Evolutionary conservation across 2,888 invertebrate species (phyloP), one percentile per base, ranked within the genome.

Genomic region (Magallana nippona): DNA sequence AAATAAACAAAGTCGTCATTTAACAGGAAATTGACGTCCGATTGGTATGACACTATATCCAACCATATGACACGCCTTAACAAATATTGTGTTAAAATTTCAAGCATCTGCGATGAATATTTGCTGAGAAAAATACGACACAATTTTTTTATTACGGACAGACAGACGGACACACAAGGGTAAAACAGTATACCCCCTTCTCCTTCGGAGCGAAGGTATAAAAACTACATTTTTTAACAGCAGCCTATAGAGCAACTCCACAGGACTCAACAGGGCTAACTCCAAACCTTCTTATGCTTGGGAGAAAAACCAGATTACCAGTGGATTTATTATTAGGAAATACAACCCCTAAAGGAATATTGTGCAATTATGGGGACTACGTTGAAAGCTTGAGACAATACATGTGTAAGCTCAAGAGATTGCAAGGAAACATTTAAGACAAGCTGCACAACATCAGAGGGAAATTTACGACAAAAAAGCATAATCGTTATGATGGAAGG

Each of bases 241-340:
- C 86, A 15, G 89, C 87, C 10, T 88, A 86, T 55, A 27, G 88
- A 55, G 81, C 87, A 10, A 83, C 86, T 8, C 84, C 85, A 11
- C 58, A 86, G 60, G 86, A 86, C 17, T 78, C 84, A 19, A 84
- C 89, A 17, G 82, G 83, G 17, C 60, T 87, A n/a, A 87, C 87
- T 5, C 87, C 87, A 11, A 89, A 87, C 57, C 15, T 86, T 17
- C 63, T 88, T 32, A 88, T 89, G 87, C 63, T 88, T 27, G 86
- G 86, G 3, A 79, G 82, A 19, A 87, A 88, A 63, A 87, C 86
- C 10, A 13, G 86, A 71, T 32, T 89, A 44, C 88, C 88, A 8
- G 79, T 71, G 19, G 87, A 88, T 27, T 55, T 83, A 19, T 10
- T 56, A 17, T 22, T 78, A 11, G 83, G 79, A 56, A 78, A 44